phyloP scores from a whole-genome alignment of 2,113 vertebrate species.

The Dolichallabes microphthalmus region DNA sequence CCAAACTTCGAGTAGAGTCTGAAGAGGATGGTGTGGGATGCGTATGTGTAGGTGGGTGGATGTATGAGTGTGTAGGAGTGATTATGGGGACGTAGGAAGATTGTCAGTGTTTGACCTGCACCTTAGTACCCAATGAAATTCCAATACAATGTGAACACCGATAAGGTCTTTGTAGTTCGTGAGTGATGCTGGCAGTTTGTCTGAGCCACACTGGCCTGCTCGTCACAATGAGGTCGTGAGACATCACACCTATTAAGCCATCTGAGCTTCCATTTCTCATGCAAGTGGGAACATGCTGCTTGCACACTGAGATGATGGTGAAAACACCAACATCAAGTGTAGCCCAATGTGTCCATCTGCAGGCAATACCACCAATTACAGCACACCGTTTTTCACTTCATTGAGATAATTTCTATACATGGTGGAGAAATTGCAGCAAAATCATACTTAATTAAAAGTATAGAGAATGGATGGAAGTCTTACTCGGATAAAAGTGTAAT shows the following conservation, averaged over 20 bases:
- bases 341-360: slow-evolving; percentile 32
- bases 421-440: neutral
- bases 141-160: neutral
- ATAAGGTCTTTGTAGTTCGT: neutral
- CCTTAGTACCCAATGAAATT: neutral
- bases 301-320: neutral
- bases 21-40: slow-evolving; percentile 25
- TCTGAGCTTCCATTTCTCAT: slow-evolving; percentile 14
- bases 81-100: neutral
- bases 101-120: slow-evolving; percentile 5
- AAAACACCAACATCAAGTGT: neutral
- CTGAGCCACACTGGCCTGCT: slow-evolving; percentile 18
- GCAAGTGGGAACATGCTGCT: neutral
- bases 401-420: neutral
- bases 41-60: slow-evolving; percentile 25
- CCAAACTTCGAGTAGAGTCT: slow-evolving; percentile 32
- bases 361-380: neutral
- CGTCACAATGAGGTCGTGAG: slow-evolving; percentile 2
- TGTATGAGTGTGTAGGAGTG: neutral
- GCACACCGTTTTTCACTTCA: neutral
- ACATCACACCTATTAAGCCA: neutral
- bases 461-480: neutral
- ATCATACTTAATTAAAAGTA: neutral
- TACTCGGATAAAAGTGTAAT: neutral
- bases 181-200: neutral